Evolutionary conservation across 2,797 vertebrate species (phyloP).

Genomic region (Calcarius lapponicus): DNA sequence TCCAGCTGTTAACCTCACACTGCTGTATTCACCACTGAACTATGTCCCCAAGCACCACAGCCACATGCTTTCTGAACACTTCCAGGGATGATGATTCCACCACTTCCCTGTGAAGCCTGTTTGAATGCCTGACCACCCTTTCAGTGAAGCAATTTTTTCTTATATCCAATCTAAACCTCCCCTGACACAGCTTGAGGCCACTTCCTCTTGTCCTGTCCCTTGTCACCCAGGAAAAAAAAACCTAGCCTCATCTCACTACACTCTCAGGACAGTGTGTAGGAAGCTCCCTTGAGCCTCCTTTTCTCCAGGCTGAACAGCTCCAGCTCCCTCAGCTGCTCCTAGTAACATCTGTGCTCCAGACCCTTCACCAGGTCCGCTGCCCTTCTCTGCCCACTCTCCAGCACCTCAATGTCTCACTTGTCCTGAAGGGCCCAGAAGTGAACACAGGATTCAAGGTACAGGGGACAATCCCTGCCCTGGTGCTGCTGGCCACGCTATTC

Average conservation of each 20-base stretch:
- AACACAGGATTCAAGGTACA: not conserved
- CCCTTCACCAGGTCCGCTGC: rapidly evolving
- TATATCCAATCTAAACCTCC: not conserved
- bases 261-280: not conserved
- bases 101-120: not conserved
- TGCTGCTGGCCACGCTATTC: not conserved
- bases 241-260: too few relatives aligned
- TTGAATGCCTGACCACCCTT: not conserved
- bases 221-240: not conserved
- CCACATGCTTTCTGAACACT: not conserved
- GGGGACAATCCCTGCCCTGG: rapidly evolving
- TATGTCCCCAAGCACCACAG: not conserved
- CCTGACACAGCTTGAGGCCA: not conserved
- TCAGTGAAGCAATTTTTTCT: not conserved
- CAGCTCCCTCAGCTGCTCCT: not conserved
- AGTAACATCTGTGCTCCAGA: not conserved
- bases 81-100: not conserved
- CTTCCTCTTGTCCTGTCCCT: not conserved
- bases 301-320: not conserved
- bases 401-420: too few relatives aligned
- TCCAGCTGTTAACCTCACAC: not conserved
- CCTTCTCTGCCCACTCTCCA: not conserved
- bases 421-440: not conserved
- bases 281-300: not conserved
- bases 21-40: not conserved